A percentile compares a stretch with the other conserved stretches of the same genome.
These are phyloP conservation scores for Pyrrhosoma nymphula DNA, from an alignment of 2,888 invertebrate species.

Conservation along the genomic window DNA sequence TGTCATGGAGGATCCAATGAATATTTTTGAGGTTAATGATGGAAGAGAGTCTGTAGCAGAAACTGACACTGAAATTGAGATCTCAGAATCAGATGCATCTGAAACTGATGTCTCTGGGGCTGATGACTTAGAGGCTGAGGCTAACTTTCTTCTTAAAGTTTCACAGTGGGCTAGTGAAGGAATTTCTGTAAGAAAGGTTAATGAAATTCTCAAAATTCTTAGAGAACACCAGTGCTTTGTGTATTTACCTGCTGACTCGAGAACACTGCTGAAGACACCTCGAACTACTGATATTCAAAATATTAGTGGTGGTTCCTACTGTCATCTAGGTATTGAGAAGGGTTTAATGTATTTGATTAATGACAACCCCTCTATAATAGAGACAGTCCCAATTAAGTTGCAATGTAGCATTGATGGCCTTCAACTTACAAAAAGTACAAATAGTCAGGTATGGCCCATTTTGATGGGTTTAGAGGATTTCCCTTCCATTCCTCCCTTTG, in stretches of 20 bases:
- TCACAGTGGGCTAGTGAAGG: conserved; percentile 32
- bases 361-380: not conserved
- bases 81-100: no score
- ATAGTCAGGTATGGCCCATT: no score
- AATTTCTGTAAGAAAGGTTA: not conserved
- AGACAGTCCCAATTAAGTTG: not conserved
- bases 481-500: not conserved
- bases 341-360: no score
- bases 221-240: not conserved
- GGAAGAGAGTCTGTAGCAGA: no score
- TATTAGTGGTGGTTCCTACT: no score
- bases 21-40: no score
- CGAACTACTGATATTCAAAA: not conserved
- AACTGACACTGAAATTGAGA: no score
- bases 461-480: not conserved
- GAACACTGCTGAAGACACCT: conserved; percentile 15
- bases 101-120: not conserved
- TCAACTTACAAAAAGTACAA: no score
- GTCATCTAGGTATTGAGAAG: no score
- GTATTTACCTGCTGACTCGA: not conserved
- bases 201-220: conserved; percentile 8
- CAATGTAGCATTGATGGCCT: conserved; percentile 1
- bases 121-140: not conserved
- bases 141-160: not conserved
- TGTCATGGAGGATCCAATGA: no score